Evolutionary conservation across 2,113 vertebrate species (phyloP).

Genomic region (Ceratotherium simum): DNA sequence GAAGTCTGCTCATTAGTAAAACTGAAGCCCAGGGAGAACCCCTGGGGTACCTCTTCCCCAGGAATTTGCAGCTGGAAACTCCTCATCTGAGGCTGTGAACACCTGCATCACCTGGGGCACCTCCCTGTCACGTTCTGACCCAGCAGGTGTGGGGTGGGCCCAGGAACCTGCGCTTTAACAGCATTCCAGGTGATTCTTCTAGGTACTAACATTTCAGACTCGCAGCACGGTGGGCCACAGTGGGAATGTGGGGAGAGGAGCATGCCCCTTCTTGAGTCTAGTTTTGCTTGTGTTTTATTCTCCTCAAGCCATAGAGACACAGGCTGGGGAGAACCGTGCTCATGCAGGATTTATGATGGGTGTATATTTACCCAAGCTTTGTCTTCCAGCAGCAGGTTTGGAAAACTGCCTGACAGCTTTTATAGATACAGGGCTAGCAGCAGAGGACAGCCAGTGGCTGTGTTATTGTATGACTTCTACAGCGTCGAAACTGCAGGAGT

Average conservation of each 20-base stretch:
- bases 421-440: fast-evolving
- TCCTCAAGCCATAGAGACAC: neutral
- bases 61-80: neutral
- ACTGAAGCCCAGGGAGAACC: neutral
- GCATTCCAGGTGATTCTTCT: neutral
- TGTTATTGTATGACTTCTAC: fast-evolving
- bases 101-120: fast-evolving
- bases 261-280: fast-evolving
- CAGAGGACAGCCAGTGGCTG: neutral
- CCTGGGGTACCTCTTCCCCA: neutral
- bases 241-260: fast-evolving
- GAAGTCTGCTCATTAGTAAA: neutral
- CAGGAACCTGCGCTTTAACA: neutral
- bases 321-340: fast-evolving
- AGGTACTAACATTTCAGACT: neutral
- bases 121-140: neutral
- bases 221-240: fast-evolving
- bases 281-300: neutral
- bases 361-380: neutral
- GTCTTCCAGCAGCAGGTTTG: neutral
- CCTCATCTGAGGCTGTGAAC: neutral
- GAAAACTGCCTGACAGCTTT: neutral
- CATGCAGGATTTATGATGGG: neutral
- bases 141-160: neutral
- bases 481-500: neutral